A percentile compares a stretch with the other conserved stretches of the same genome.
These are phyloP conservation scores for Hyposoter dolosus DNA, from an alignment of 2,888 invertebrate species.

Conservation along the genomic window DNA sequence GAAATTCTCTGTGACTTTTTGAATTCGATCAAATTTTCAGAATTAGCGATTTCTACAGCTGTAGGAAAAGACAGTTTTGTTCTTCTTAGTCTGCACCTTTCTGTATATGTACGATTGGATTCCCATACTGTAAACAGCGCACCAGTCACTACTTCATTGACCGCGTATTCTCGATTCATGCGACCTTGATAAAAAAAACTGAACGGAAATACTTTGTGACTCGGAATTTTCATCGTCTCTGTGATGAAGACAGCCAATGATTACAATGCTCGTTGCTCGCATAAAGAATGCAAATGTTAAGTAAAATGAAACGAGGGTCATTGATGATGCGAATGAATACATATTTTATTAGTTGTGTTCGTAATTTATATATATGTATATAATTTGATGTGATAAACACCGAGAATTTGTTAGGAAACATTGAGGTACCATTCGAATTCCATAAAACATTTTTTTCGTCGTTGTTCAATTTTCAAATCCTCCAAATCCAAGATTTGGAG, in stretches of 20 bases:
- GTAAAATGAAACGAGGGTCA: slow-evolving; percentile 17
- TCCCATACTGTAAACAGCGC: not conserved
- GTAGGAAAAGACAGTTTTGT: too few relatives aligned
- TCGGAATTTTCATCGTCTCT: slow-evolving; percentile 31
- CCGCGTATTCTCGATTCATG: slow-evolving; percentile 16
- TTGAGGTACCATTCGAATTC: too few relatives aligned
- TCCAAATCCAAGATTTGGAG: not conserved
- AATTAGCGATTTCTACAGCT: too few relatives aligned
- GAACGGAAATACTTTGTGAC: slow-evolving; percentile 15
- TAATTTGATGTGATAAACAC: not conserved
- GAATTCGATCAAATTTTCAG: too few relatives aligned
- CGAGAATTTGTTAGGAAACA: not conserved
- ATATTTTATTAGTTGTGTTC: slow-evolving; percentile 17
- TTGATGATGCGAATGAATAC: slow-evolving; percentile 7
- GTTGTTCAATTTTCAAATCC: not conserved
- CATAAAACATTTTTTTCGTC: not conserved
- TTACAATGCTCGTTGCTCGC: slow-evolving; percentile 31
- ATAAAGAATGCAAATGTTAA: slow-evolving; percentile 33
- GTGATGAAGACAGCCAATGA: slow-evolving; percentile 11
- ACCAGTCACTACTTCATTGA: slow-evolving; percentile 6
- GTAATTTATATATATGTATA: not conserved
- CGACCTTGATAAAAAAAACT: slow-evolving; percentile 9
- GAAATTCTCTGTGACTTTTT: too few relatives aligned
- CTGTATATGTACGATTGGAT: slow-evolving; percentile 22
- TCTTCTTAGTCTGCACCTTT: not conserved